Evolutionary conservation across 2,888 invertebrate genomes (phyloP), one percentile per base, ranked within the genome.

Genomic region (Ecliptopera silaceata): DNA sequence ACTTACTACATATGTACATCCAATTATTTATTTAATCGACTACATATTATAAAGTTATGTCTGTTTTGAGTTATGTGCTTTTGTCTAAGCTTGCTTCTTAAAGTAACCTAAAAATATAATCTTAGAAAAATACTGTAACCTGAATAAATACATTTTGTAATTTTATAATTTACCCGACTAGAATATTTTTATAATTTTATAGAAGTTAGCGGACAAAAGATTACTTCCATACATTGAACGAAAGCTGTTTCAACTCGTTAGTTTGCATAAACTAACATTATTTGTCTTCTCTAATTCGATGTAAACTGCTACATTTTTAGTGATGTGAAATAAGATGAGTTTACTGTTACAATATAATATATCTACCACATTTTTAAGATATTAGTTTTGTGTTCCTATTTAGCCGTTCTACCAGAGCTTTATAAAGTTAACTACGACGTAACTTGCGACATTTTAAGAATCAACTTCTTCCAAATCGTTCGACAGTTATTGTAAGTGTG

Each of bases 1-100:
- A 47, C n/a, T n/a, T n/a, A n/a, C n/a, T n/a, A n/a, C n/a, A n/a
- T n/a, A n/a, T n/a, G n/a, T n/a, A n/a, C 57, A 56, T 64, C 59
- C 56, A 55, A 63, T 59, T 65, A 66, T 65, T 68, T 69, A 69
- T 67, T 64, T 56, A 49, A 54, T 15, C 15, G 13, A 4, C 48
- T 56, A 55, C 53, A 56, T 42, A 41, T 55, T 55, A 59, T 58
- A 36, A 26, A 42, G 46, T 56, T 36, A 50, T 51, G 44, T 50
- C 48, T 53, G 55, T 54, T 39, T 48, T 44, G 31, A 52, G 47
- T 55, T 46, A 39, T 26, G 48, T 12, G 59, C 54, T 54, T 51
- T 47, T 51, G 44, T 50, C 55, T 51, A 29, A 29, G 55, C 55
- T 52, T 44, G 44, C 48, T 46, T 54, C 42, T 46, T 36, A 41